Conservation (phyloP, 2,888 invertebrate genomes). For the Agrochola litura region DNA sequence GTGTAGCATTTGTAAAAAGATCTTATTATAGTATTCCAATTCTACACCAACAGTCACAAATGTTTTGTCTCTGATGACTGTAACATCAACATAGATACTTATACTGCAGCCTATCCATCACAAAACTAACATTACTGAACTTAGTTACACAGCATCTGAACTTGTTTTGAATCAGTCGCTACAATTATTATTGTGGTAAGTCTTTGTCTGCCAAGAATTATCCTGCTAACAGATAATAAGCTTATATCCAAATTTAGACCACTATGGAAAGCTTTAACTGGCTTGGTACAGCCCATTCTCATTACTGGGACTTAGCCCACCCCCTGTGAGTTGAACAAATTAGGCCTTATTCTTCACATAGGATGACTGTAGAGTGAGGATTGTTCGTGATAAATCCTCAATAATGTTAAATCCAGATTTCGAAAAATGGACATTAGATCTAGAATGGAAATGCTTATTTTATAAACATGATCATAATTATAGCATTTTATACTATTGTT, state of each 20-base stretch:
- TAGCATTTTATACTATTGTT: not conserved
- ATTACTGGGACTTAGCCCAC: not conserved
- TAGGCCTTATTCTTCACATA: not conserved
- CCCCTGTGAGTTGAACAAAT: not conserved
- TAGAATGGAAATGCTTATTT: not conserved
- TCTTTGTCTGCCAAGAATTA: not conserved
- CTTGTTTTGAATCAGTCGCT: not conserved
- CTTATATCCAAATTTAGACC: too few relatives aligned
- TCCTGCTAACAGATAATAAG: not conserved
- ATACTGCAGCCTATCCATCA: too few relatives aligned
- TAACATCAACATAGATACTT: not conserved
- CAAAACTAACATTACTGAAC: not conserved
- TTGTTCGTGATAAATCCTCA: not conserved
- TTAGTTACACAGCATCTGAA: too few relatives aligned
- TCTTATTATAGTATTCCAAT: not conserved
- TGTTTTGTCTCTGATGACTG: not conserved
- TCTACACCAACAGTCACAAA: not conserved
- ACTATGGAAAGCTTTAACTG: too few relatives aligned
- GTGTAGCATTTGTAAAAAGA: not conserved
- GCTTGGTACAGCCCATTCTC: not conserved
- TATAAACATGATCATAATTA: not conserved
- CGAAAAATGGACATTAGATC: not conserved
- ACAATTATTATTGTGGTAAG: too few relatives aligned
- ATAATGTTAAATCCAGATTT: too few relatives aligned
- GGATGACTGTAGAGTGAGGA: not conserved